Base-by-base conservation (phyloP, 2,888 invertebrate genomes). In the Drosophila neotestacea region DNA sequence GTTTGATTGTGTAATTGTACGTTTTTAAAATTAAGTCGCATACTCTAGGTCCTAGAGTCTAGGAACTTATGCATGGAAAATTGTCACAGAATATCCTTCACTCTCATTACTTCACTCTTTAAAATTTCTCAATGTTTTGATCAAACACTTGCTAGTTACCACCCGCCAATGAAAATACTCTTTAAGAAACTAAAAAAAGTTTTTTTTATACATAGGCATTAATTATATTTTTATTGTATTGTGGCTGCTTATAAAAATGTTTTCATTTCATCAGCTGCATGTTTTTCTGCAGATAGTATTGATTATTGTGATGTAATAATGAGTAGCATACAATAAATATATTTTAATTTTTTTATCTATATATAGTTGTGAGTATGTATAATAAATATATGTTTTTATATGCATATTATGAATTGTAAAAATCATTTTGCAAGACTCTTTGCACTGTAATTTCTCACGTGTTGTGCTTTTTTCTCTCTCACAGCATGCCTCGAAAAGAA, bases 361-460 rank as follows among this genome's bases (percentile, higher is more conserved):
- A 70, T 66, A 67, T 73, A 73, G 39, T 81, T 66, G 39, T 69
- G 63, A 52, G 46, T 65, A 55, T 67, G 61, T 73, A 60, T 64
- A 73, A 73, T 68, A 73, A 58, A 66, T 79, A 60, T 55, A 47
- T 62, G 36, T 62, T 22, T 59, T 42, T 59, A 42, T 69, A 39
- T 63, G 52, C 58, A 51, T 56, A 42, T 63, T 56, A 48, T 67
- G 59, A 66, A 52, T 34, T 42, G 11, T 69, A 51, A 65, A 36
- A 32, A 54, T 59, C 58, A 52, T 69, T 67, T 59, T 54, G 52
- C 82, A 69, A 70, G 51, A 65, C 51, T 50, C 51, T 50, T 38
- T 58, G 30, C 46, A 55, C n/a, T 51, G 39, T 50, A 36, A n/a
- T 80, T 90, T 90, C 91, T 89, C 91, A 90, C 90, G 91, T 91